Evolutionary conservation across 2,888 invertebrate genomes (phyloP).

Genomic region (Oeneis ivallda): DNA sequence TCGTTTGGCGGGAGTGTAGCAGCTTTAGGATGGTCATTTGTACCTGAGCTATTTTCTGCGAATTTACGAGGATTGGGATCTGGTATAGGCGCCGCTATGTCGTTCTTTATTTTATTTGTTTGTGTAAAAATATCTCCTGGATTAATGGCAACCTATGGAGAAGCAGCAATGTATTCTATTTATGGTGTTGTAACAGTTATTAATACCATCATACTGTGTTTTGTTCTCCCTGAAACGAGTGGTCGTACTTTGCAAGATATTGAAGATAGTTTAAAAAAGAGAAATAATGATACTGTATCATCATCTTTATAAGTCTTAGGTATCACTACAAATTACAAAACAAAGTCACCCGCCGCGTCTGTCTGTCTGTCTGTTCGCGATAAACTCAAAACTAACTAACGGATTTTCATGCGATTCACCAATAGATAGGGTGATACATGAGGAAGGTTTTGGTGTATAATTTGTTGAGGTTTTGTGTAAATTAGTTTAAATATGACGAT

Average conservation of each 20-base stretch:
- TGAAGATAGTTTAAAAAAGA: conserved; percentile 65
- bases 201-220: conserved; percentile 45
- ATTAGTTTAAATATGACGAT: too few relatives aligned
- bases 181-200: conserved; percentile 49
- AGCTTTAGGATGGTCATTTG: conserved; percentile 55
- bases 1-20: conserved; percentile 46
- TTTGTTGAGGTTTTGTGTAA: too few relatives aligned
- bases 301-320: background rate
- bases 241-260: conserved; percentile 86
- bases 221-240: conserved; percentile 57
- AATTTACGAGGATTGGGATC: conserved; percentile 57
- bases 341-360: too few relatives aligned
- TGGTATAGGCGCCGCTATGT: conserved; percentile 50
- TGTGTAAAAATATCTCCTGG: conserved; percentile 54
- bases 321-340: too few relatives aligned
- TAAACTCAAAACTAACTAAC: too few relatives aligned
- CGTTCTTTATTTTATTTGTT: conserved; percentile 51
- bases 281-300: conserved; percentile 53
- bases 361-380: too few relatives aligned
- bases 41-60: conserved; percentile 56
- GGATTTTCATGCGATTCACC: too few relatives aligned
- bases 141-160: conserved; percentile 48
- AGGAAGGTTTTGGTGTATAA: too few relatives aligned
- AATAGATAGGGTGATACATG: too few relatives aligned
- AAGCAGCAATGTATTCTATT: conserved; percentile 46